Base-by-base conservation (phyloP, 2,797 vertebrate species). In the Taeniopygia guttata region DNA sequence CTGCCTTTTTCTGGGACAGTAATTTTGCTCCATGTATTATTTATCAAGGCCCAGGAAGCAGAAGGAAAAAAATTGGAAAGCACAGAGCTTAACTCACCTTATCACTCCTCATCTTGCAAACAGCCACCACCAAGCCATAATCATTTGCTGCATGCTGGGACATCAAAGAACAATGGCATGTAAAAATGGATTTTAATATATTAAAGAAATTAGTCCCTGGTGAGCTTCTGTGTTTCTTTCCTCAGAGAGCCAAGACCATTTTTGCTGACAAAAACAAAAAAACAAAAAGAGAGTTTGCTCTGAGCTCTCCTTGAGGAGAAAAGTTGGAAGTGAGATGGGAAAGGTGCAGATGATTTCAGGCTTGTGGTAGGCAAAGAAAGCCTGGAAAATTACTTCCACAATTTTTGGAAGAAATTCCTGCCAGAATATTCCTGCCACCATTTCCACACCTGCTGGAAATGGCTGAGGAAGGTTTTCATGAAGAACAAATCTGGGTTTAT, bases 11-110 rank as follows among this genome's bases (percentile, higher is more conserved):
- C 97, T 97, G 96, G 97, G 97, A 96, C 95, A 96, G 94, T 94
- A 96, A 97, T 97, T 98, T 96, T 96, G 87, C 60, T 22, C 94
- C 73, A 94, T 98, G 96, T 97, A 98, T 98, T 97, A 97, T 98
- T 97, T 95, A 98, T 95, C 52, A 5, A 95, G 84, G 62, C 92
- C 43, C 87, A 73, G 16, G 69, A 95, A 96, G 89, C 72, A 90
- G 91, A 95, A 96, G 93, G 38, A 87, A 77, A 49, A n/a, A 87
- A 59, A 75, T 36, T 69, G 67, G 94, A 93, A 96, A 92, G 77
- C 87, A 78, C 43, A 73, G 78, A 84, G 85, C 91, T 97, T 84
- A n/a, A n/a, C n/a, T n/a, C n/a, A 96, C 93, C 95, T 97, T 97
- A 94, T 97, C 97, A 90, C 93, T 97, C 97, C 95, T 89, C 42